Evolutionary conservation across 1,140 invertebrate species (phyloP).

Genomic region (Battus philenor): DNA sequence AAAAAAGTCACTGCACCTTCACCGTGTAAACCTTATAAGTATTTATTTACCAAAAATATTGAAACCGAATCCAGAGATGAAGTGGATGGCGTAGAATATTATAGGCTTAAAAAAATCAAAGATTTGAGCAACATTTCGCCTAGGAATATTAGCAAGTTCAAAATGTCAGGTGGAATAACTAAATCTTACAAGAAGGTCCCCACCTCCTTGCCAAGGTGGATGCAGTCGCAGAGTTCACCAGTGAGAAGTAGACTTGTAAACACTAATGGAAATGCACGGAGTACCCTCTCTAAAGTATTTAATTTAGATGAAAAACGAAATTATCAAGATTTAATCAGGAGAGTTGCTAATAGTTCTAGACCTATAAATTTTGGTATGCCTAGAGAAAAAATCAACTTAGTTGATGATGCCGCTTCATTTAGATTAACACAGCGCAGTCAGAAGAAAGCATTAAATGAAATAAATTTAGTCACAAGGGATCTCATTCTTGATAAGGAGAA

Average conservation of each 20-base stretch:
- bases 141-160: conserved; percentile 46
- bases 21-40: conserved; percentile 42
- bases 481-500: conserved; percentile 35
- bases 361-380: conserved; percentile 30
- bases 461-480: conserved; percentile 51
- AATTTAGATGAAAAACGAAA: conserved; percentile 69
- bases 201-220: conserved; percentile 49
- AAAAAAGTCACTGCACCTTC: conserved; percentile 40
- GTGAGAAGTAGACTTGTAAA: conserved; percentile 40
- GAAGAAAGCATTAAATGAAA: conserved; percentile 47
- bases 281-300: conserved; percentile 61
- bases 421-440: conserved; percentile 46
- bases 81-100: conserved; percentile 28
- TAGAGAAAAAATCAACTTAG: conserved; percentile 42
- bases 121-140: conserved; percentile 38
- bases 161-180: conserved; percentile 47
- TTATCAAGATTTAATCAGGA: conserved; percentile 63
- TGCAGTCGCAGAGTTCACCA: conserved; percentile 37
- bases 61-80: conserved; percentile 23
- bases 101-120: conserved; percentile 40
- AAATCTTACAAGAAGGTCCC: conserved; percentile 52
- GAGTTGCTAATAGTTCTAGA: conserved; percentile 36
- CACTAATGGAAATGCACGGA: conserved; percentile 46
- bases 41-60: conserved; percentile 33
- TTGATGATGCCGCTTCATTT: conserved; percentile 53